A percentile compares a stretch with the other conserved stretches of the same genome.
Conservation (phyloP, 1,140 invertebrate species). For the Wiebesia pumilae region DNA sequence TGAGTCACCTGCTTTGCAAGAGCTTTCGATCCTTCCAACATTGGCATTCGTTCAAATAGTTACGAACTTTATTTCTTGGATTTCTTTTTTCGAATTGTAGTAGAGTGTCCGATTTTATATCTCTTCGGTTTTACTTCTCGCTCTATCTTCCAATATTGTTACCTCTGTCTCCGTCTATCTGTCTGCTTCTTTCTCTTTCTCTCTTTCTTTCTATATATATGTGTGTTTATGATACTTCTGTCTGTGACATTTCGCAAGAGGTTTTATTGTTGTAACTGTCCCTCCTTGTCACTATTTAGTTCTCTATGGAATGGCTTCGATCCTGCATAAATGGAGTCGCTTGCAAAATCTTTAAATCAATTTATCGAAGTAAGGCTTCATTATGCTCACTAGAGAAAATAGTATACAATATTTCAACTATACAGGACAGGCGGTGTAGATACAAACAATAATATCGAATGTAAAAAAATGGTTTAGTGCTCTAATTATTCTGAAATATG, state of each 20-base stretch:
- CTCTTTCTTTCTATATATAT: not conserved
- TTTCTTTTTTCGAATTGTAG: conserved; percentile 50
- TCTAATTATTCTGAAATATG: not conserved
- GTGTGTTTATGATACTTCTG: not conserved
- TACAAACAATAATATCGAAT: not conserved
- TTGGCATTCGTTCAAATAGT: conserved; percentile 67
- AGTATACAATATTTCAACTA: not conserved
- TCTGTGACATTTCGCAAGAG: conserved; percentile 17
- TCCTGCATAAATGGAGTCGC: conserved; percentile 45
- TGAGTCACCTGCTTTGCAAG: conserved; percentile 38
- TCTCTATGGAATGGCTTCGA: not conserved
- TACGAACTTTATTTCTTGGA: conserved; percentile 64
- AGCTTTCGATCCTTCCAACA: conserved; percentile 47
- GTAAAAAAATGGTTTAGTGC: not conserved
- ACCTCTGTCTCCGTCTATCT: not conserved
- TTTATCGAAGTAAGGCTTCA: conserved; percentile 41
- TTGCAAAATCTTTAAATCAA: conserved; percentile 49
- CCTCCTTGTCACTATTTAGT: not conserved
- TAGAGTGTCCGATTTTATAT: not conserved
- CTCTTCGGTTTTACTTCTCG: not conserved
- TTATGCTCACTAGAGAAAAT: conserved; percentile 20
- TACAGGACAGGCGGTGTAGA: not conserved
- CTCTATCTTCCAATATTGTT: not conserved
- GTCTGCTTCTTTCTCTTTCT: not conserved
- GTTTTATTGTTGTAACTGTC: conserved; percentile 13